Evolutionary conservation across 2,888 invertebrate genomes (phyloP).

Genomic region (Gibbula magus): DNA sequence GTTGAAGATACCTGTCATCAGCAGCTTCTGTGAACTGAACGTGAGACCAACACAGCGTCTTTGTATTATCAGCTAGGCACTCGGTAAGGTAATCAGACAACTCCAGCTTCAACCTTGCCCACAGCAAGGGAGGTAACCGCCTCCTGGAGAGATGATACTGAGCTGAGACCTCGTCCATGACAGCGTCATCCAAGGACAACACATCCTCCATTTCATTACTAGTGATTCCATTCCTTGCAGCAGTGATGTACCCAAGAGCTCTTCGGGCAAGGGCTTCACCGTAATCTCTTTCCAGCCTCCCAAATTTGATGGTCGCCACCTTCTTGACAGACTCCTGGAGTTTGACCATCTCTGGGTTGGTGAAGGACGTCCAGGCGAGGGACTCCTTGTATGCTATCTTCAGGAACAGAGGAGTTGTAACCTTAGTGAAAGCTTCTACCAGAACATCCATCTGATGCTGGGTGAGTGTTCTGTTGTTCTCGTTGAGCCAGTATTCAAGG

Average conservation of each 20-base stretch:
- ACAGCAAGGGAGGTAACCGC: slow-evolving; percentile 67
- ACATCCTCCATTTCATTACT: slow-evolving; percentile 86
- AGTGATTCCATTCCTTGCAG: slow-evolving; percentile 86
- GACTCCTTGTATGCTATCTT: slow-evolving; percentile 63
- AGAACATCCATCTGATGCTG: slow-evolving; percentile 82
- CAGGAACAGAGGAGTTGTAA: slow-evolving; percentile 65
- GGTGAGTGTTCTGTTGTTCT: slow-evolving; percentile 51
- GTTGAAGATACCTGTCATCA: slow-evolving; percentile 79
- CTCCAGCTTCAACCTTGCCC: slow-evolving; percentile 62
- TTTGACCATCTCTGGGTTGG: slow-evolving; percentile 48
- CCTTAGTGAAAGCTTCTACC: slow-evolving; percentile 78
- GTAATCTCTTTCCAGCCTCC: slow-evolving; percentile 66
- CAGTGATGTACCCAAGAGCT: slow-evolving; percentile 84
- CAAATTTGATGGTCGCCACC: slow-evolving; percentile 62
- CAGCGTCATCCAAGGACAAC: slow-evolving; percentile 72
- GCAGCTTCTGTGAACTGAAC: slow-evolving; percentile 81
- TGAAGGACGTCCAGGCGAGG: slow-evolving; percentile 63
- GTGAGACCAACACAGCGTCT: slow-evolving; percentile 81
- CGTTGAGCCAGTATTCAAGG: slow-evolving; percentile 59
- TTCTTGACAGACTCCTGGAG: slow-evolving; percentile 62
- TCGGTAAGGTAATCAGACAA: slow-evolving; percentile 57
- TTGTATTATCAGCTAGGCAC: slow-evolving; percentile 56
- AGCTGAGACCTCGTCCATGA: slow-evolving; percentile 59
- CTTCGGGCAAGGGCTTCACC: slow-evolving; percentile 69
- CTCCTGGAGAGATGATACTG: slow-evolving; percentile 51